A percentile compares a stretch with the other conserved stretches of the same genome.
These are phyloP conservation scores for Eutrigla gurnardus DNA, from an alignment of 2,797 vertebrate species.

Conservation along the genomic window DNA sequence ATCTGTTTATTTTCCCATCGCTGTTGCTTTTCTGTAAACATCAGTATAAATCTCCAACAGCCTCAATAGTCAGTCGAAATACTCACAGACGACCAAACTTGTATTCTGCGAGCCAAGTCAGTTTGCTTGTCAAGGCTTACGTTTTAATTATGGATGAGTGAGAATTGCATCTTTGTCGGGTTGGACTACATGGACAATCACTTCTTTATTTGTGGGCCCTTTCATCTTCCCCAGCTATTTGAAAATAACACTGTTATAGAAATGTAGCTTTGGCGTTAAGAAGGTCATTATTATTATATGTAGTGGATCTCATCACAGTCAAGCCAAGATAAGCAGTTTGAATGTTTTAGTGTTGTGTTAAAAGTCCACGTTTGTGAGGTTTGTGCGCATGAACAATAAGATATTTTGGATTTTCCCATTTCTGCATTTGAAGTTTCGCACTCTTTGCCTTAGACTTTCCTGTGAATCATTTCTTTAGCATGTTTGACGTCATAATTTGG, in stretches of 20 bases:
- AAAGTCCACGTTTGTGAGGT: slow-evolving; percentile 17
- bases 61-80: slow-evolving; percentile 19
- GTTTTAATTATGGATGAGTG: slow-evolving; percentile 4
- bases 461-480: slow-evolving; percentile 10
- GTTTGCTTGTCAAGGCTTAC: slow-evolving; percentile 23
- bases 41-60: neutral
- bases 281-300: slow-evolving; percentile 22
- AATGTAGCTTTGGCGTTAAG: slow-evolving; percentile 24
- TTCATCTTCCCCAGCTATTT: slow-evolving; percentile 12
- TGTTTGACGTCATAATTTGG: too few species aligned
- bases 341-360: slow-evolving; percentile 5
- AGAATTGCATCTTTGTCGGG: slow-evolving; percentile 1
- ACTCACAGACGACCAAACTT: slow-evolving; percentile 9
- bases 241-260: slow-evolving; percentile 24
- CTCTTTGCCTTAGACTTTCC: neutral
- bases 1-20: slow-evolving; percentile 2
- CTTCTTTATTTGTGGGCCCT: slow-evolving; percentile 1
- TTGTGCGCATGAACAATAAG: neutral
- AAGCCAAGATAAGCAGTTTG: slow-evolving; percentile 12
- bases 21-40: slow-evolving; percentile 2
- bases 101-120: slow-evolving; percentile 4
- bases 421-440: neutral
- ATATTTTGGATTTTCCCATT: slow-evolving; percentile 2
- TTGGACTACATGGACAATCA: slow-evolving; percentile 9
- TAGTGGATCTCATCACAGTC: neutral